A percentile compares a stretch with the other conserved stretches of the same genome.
phyloP scores from a whole-genome alignment of 2,888 invertebrate genomes.

The Chymomyza caudatula region DNA sequence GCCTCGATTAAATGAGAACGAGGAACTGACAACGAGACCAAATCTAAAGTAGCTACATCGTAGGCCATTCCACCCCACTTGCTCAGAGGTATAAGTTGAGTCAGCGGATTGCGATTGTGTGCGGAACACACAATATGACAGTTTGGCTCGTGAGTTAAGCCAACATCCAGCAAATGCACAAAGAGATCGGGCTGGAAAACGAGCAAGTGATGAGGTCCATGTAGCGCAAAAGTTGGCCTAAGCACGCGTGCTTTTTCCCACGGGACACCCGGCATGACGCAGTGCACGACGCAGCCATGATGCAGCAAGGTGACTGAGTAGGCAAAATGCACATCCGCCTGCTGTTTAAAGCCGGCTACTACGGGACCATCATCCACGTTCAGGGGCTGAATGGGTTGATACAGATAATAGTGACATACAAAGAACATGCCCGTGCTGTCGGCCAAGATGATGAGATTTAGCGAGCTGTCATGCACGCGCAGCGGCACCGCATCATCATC shows the following conservation, averaged over 20 bases:
- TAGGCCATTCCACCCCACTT: constrained; percentile 77
- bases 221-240: constrained; percentile 87
- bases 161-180: constrained; percentile 91
- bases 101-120: constrained; percentile 78
- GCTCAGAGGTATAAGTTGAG: constrained; percentile 83
- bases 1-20: constrained; percentile 84
- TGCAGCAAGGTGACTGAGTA: constrained; percentile 90
- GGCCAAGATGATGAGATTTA: constrained; percentile 88
- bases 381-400: constrained; percentile 82
- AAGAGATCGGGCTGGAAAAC: constrained; percentile 91
- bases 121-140: constrained; percentile 87
- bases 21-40: constrained; percentile 83
- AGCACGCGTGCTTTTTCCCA: constrained; percentile 88
- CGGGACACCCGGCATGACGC: constrained; percentile 88
- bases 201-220: constrained; percentile 87
- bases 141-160: constrained; percentile 89
- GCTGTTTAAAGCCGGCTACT: constrained; percentile 32
- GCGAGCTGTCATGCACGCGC: constrained; percentile 88
- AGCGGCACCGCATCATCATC: constrained; percentile 90
- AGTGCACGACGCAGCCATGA: constrained; percentile 90
- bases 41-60: constrained; percentile 85
- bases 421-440: constrained; percentile 86
- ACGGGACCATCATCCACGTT: constrained; percentile 66
- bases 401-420: constrained; percentile 90
- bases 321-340: constrained; percentile 85